Percentiles rank a stretch among this genome's conserved stretches.
Evolutionary conservation across 2,797 vertebrate genomes (phyloP).

Genomic region (Falco naumanni): DNA sequence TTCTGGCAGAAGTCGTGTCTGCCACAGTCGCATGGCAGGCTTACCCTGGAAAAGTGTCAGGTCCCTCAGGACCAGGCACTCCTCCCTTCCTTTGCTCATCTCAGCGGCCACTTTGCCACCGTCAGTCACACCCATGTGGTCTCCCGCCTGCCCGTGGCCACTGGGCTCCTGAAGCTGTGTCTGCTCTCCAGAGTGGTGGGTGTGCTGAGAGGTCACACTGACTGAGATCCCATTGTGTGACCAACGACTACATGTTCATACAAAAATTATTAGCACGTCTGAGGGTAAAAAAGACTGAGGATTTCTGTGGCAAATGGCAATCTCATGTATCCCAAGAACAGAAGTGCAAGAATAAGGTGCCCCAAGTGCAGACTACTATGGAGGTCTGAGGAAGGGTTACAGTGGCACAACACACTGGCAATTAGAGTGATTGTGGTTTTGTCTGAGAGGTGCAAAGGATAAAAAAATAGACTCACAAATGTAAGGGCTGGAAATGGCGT

Average conservation of each 20-base stretch:
- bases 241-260: accelerated
- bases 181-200: not conserved
- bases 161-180: not conserved
- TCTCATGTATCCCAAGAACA: not conserved
- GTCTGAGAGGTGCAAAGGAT: not conserved
- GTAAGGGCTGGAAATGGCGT: not conserved
- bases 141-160: accelerated
- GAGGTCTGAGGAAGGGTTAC: not conserved
- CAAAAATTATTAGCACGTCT: not conserved
- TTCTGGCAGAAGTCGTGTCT: not conserved
- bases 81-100: not conserved
- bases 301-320: not conserved
- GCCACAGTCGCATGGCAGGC: not conserved
- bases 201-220: accelerated
- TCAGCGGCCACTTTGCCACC: not conserved
- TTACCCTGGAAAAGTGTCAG: not conserved
- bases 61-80: not conserved
- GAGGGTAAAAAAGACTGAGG: not conserved
- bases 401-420: not conserved
- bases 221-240: not conserved
- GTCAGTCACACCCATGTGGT: accelerated
- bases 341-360: not conserved
- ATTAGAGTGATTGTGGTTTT: not conserved
- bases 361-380: accelerated
- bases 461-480: not conserved